These are phyloP conservation scores for Silurus lanzhouensis DNA, from an alignment of 2,797 vertebrate genomes.

Conservation along the genomic window DNA sequence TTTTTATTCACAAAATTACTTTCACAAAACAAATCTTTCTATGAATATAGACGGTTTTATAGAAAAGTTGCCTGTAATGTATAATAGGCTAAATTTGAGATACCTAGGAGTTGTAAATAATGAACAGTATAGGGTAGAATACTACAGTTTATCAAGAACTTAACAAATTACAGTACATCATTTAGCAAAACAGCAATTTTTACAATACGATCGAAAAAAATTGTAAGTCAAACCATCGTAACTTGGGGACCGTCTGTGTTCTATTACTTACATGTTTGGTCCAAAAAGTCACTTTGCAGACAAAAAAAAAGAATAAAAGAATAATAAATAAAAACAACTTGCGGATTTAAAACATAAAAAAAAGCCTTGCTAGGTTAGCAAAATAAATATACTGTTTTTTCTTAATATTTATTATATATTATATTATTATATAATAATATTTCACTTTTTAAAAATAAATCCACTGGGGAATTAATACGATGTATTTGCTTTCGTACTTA, in stretches of 20 bases:
- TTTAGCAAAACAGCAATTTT: too few species aligned
- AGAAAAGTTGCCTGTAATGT: not conserved
- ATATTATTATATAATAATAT: not conserved
- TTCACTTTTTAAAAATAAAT: not conserved
- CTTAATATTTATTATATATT: not conserved
- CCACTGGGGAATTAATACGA: not conserved
- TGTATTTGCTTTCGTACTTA: constrained; percentile 15
- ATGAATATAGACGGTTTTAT: not conserved
- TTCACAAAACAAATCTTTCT: not conserved
- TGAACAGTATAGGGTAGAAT: too few species aligned
- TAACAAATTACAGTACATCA: too few species aligned
- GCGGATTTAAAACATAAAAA: not conserved
- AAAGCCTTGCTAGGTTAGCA: not conserved
- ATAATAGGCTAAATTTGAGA: not conserved
- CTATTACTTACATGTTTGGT: not conserved
- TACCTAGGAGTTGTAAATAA: too few species aligned
- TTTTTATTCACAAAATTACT: too few species aligned
- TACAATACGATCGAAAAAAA: too few species aligned
- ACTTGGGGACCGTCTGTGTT: too few species aligned
- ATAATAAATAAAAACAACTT: too few species aligned
- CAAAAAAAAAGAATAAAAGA: too few species aligned
- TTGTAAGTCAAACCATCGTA: too few species aligned
- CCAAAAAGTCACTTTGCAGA: not conserved
- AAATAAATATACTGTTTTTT: not conserved
- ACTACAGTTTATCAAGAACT: too few species aligned